Conservation (phyloP, 2,888 invertebrate species). For the Hoplodrina ambigua region DNA sequence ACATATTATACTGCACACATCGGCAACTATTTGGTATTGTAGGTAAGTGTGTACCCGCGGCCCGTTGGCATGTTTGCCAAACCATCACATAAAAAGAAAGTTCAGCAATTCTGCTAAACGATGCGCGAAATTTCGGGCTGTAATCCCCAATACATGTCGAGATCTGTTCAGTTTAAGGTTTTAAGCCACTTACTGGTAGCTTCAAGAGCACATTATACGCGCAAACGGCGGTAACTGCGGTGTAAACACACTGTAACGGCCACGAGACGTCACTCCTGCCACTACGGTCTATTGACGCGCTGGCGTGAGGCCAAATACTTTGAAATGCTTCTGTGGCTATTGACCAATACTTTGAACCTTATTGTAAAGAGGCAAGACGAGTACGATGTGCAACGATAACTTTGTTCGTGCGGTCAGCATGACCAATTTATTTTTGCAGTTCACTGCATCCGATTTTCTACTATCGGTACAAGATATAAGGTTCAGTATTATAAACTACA, state of each 20-base stretch:
- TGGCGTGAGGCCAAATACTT: conserved; percentile 68
- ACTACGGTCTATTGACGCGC: conserved; percentile 69
- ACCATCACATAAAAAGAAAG: conserved; percentile 35
- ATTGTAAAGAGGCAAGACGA: conserved; percentile 1
- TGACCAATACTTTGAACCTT: conserved; percentile 13
- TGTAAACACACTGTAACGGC: conserved; percentile 67
- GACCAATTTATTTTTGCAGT: conserved; percentile 55
- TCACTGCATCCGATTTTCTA: conserved; percentile 33
- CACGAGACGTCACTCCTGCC: conserved; percentile 62
- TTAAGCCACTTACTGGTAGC: conserved; percentile 37
- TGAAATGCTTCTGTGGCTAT: conserved; percentile 5
- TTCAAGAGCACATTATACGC: conserved; percentile 62
- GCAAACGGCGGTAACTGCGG: conserved; percentile 65
- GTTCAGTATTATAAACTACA: conserved; percentile 22
- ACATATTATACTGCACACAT: too few species aligned
- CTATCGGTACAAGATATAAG: conserved; percentile 23
- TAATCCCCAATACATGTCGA: conserved; percentile 30
- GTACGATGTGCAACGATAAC: neutral
- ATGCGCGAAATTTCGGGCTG: conserved; percentile 9
- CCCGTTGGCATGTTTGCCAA: conserved; percentile 11
- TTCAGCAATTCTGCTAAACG: conserved; percentile 25
- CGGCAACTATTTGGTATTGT: neutral
- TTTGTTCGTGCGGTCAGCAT: conserved; percentile 60
- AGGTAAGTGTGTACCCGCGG: neutral
- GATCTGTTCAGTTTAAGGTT: conserved; percentile 38